These are phyloP conservation scores for Mormyrus lacerda DNA, from an alignment of 2,113 vertebrate species.

Conservation along the genomic window DNA sequence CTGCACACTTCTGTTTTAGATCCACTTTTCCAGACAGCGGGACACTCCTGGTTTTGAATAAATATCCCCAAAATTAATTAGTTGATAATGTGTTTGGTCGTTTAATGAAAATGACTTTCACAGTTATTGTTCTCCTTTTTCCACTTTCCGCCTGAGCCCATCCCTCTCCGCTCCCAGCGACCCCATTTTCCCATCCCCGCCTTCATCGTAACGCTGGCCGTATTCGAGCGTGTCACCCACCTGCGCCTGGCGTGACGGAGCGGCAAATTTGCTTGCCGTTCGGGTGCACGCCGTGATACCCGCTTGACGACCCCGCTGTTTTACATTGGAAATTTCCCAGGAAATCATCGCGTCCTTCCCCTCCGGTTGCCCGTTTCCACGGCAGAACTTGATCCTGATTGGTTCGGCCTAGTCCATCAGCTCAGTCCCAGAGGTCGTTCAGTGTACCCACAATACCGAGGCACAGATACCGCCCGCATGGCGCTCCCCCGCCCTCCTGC, in stretches of 20 bases:
- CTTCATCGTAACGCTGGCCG: not conserved
- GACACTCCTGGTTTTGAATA: conserved; percentile 36
- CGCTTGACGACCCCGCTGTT: not conserved
- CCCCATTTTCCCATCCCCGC: not conserved
- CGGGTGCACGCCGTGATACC: not conserved
- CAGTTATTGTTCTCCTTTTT: conserved; percentile 27
- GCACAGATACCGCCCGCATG: conserved; percentile 14
- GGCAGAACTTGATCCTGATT: not conserved
- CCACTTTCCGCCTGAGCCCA: conserved; percentile 12
- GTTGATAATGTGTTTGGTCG: conserved; percentile 39
- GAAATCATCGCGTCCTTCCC: not conserved
- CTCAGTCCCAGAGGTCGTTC: not conserved
- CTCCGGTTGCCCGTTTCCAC: not conserved
- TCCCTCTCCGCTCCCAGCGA: not conserved
- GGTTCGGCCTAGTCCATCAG: not conserved
- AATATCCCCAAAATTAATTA: conserved; percentile 44
- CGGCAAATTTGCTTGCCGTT: not conserved
- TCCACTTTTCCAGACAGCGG: conserved; percentile 40
- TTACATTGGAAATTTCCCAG: not conserved
- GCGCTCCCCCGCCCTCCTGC: not conserved
- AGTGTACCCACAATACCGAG: not conserved
- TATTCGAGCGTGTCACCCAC: not conserved
- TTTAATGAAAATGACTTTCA: conserved; percentile 41
- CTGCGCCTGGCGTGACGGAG: not conserved
- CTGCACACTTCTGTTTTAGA: conserved; percentile 35